Conservation (phyloP, 2,888 invertebrate genomes). For the Corythucha ciliata region DNA sequence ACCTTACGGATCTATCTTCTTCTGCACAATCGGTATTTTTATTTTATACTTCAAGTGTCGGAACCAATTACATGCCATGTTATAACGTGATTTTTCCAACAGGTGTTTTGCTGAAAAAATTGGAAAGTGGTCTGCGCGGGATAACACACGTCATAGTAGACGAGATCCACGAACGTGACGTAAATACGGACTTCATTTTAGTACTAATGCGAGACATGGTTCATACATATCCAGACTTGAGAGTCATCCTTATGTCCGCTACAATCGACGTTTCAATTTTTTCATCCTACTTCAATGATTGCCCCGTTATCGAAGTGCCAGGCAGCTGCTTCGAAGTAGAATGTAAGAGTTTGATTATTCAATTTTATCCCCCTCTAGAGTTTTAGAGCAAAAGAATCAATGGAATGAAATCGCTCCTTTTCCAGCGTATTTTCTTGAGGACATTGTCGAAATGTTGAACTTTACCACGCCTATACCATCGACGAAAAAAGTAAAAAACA, state of each 20-base stretch:
- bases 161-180: conserved; percentile 89
- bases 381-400: no score
- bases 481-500: conserved; percentile 62
- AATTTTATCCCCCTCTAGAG: background rate
- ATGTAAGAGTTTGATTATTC: conserved; percentile 39
- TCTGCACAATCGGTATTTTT: conserved; percentile 75
- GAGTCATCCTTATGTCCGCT: conserved; percentile 95
- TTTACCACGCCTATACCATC: conserved; percentile 73
- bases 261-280: conserved; percentile 93
- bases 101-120: conserved; percentile 79
- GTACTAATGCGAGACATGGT: conserved; percentile 93
- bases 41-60: background rate
- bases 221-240: conserved; percentile 78
- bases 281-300: conserved; percentile 81
- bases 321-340: conserved; percentile 81
- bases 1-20: conserved; percentile 87
- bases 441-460: conserved; percentile 75
- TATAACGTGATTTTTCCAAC: no score
- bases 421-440: conserved; percentile 83
- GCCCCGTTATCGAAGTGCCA: conserved; percentile 82
- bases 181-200: conserved; percentile 91
- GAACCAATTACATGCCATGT: conserved; percentile 3
- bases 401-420: conserved; percentile 8
- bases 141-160: conserved; percentile 96
- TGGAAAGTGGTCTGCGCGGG: conserved; percentile 87